Percentiles rank a stretch among this genome's conserved stretches.
These are phyloP conservation scores for Drosophila formosana DNA, from an alignment of 2,888 invertebrate species.

Conservation along the genomic window DNA sequence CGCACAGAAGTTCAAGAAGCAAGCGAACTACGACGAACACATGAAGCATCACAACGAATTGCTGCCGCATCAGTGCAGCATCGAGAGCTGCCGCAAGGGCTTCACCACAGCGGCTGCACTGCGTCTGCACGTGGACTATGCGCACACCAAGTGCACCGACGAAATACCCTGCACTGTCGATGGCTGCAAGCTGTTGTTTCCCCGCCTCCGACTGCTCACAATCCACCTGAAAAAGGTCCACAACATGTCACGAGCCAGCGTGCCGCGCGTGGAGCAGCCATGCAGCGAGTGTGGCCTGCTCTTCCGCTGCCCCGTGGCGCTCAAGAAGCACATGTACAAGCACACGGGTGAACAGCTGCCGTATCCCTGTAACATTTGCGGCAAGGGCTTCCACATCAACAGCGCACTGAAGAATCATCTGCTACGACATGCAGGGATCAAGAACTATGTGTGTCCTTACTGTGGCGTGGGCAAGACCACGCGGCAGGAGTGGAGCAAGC, in stretches of 20 bases:
- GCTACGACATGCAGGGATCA: slow-evolving; percentile 83
- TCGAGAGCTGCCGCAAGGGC: slow-evolving; percentile 77
- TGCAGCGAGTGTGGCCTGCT: slow-evolving; percentile 80
- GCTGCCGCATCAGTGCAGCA: slow-evolving; percentile 78
- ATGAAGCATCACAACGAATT: slow-evolving; percentile 83
- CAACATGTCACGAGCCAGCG: slow-evolving; percentile 55
- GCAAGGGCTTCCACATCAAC: slow-evolving; percentile 83
- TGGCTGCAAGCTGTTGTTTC: slow-evolving; percentile 77
- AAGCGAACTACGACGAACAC: slow-evolving; percentile 76
- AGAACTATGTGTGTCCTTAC: slow-evolving; percentile 83
- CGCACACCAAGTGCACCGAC: slow-evolving; percentile 73
- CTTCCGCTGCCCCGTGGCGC: slow-evolving; percentile 81
- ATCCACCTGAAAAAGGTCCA: slow-evolving; percentile 82
- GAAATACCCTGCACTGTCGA: slow-evolving; percentile 75
- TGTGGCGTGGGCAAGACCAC: slow-evolving; percentile 84
- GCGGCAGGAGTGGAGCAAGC: slow-evolving; percentile 82
- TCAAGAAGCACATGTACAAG: slow-evolving; percentile 83
- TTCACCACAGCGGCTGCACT: slow-evolving; percentile 81
- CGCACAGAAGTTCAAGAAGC: slow-evolving; percentile 80
- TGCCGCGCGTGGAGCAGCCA: slow-evolving; percentile 70
- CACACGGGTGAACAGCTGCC: slow-evolving; percentile 82
- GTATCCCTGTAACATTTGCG: slow-evolving; percentile 82
- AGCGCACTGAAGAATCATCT: slow-evolving; percentile 83
- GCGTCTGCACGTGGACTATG: slow-evolving; percentile 78
- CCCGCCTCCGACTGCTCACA: slow-evolving; percentile 78